These are phyloP conservation scores for Antigone vipio DNA, from an alignment of 2,113 vertebrate genomes.

Conservation along the genomic window DNA sequence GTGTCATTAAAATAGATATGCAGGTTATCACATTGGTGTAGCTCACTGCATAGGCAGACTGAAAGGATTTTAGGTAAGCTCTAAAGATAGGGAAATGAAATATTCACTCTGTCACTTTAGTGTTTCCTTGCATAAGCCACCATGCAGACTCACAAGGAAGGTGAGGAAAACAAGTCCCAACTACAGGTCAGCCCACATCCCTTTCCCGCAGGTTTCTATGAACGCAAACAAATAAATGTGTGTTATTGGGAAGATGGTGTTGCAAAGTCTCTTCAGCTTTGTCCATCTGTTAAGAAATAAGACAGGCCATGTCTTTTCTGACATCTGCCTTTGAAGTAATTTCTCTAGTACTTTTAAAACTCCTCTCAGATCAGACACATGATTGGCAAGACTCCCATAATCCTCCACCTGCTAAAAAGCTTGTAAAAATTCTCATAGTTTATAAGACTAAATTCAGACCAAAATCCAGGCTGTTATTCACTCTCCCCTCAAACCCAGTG, in stretches of 20 bases:
- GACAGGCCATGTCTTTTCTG: background rate
- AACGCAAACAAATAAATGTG: background rate
- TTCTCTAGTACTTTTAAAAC: background rate
- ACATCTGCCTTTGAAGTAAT: background rate
- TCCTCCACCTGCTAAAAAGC: background rate
- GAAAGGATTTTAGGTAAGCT: background rate
- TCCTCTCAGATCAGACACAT: background rate
- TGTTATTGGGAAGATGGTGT: background rate
- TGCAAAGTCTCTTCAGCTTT: background rate
- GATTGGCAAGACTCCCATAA: background rate
- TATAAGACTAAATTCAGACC: background rate
- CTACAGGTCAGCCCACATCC: background rate
- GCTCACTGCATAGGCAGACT: background rate
- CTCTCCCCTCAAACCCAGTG: background rate
- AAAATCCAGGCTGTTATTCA: background rate
- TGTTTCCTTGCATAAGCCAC: background rate
- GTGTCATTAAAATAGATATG: constrained; percentile 10
- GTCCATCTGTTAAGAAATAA: background rate
- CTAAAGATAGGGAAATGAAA: background rate
- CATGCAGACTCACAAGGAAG: background rate
- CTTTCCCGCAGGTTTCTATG: background rate
- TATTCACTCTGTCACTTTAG: background rate
- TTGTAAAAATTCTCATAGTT: background rate
- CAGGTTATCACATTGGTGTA: constrained; percentile 21
- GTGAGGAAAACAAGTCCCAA: background rate